These are phyloP conservation scores for Monochamus saltuarius DNA, from an alignment of 1,140 invertebrate species.

Conservation along the genomic window DNA sequence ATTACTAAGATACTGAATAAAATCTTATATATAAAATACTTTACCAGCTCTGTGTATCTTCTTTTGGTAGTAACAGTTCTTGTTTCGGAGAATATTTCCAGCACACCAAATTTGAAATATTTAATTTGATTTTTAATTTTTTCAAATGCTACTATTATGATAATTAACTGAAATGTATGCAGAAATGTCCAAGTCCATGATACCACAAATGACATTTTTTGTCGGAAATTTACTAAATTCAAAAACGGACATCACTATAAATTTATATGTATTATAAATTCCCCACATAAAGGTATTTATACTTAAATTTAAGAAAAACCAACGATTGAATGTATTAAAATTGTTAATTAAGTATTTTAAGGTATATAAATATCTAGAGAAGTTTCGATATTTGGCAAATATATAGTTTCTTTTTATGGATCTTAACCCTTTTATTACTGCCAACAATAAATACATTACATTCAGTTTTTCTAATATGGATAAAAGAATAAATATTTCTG, in stretches of 20 bases:
- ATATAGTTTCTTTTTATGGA: neutral
- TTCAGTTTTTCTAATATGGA: slow-evolving; percentile 9
- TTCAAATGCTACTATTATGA: neutral
- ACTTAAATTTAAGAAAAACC: neutral
- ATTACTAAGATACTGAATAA: no score
- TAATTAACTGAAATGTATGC: slow-evolving; percentile 7
- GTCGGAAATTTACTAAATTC: slow-evolving; percentile 7
- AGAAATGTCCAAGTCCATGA: slow-evolving; percentile 2
- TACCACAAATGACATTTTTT: slow-evolving; percentile 3
- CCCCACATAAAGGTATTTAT: slow-evolving; percentile 5
- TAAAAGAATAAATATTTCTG: slow-evolving; percentile 1
- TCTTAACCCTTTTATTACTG: neutral
- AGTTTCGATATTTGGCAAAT: neutral
- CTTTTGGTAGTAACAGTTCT: no score
- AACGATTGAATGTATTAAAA: neutral
- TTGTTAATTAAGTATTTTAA: neutral
- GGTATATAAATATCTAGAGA: no score
- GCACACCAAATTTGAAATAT: neutral
- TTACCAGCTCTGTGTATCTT: no score
- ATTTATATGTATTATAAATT: slow-evolving; percentile 11
- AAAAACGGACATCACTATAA: slow-evolving; percentile 1
- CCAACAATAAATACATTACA: neutral
- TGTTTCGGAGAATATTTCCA: no score
- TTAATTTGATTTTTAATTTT: slow-evolving; percentile 1
- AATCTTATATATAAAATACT: no score